phyloP scores from a whole-genome alignment of 1,140 invertebrate genomes.

The Drosophila burlai region DNA sequence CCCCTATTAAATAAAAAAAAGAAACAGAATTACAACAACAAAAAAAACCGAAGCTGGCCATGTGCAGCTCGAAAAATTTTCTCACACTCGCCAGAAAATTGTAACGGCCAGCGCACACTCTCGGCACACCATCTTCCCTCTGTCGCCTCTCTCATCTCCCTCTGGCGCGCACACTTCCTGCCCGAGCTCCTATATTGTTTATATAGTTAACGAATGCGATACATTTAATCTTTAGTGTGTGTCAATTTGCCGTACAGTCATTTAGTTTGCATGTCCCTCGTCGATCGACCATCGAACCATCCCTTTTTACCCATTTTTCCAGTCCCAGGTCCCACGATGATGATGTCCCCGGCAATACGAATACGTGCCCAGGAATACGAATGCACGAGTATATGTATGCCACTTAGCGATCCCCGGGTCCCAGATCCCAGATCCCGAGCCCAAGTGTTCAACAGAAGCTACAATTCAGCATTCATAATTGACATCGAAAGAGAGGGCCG shows the following conservation, averaged over 20 bases:
- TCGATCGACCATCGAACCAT: constrained; percentile 38
- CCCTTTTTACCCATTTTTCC: constrained; percentile 28
- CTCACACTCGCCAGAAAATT: constrained; percentile 75
- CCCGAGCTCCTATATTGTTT: constrained; percentile 74
- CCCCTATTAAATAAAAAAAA: constrained; percentile 49
- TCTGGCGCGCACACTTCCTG: constrained; percentile 29
- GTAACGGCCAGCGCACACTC: constrained; percentile 80
- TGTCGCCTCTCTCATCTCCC: background rate
- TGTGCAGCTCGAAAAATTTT: constrained; percentile 78
- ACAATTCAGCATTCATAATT: constrained; percentile 83
- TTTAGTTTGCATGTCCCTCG: constrained; percentile 80
- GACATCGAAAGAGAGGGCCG: constrained; percentile 51
- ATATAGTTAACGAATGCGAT: constrained; percentile 84
- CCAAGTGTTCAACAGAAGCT: constrained; percentile 83
- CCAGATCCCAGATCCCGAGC: constrained; percentile 18
- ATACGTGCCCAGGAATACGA: constrained; percentile 64
- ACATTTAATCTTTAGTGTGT: constrained; percentile 84
- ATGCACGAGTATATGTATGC: constrained; percentile 54
- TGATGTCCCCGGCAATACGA: constrained; percentile 51
- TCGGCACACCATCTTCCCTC: constrained; percentile 59
- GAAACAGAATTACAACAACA: constrained; percentile 14
- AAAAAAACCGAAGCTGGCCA: constrained; percentile 46
- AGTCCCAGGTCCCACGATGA: constrained; percentile 66
- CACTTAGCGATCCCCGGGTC: constrained; percentile 63
- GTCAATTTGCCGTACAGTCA: constrained; percentile 84